Percentiles rank a stretch among this genome's conserved stretches.
These are phyloP conservation scores for cat (Felis catus) DNA, from an alignment of 2,113 vertebrate genomes.

Conservation along the genomic window F.catus_Fca126_mat1.0 CM031416.1:151217001-151217500, in stretches of 20 bases:
- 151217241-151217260: not conserved
- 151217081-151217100: not conserved
- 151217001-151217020: not conserved
- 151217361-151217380: no score
- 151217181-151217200: not conserved
- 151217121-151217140: not conserved
- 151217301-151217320: not conserved
- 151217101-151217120: not conserved
- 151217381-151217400: no score
- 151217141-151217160: rapidly evolving
- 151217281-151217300: not conserved
- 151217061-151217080: rapidly evolving
- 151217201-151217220: not conserved
- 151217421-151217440: no score
- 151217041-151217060: not conserved
- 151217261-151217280: not conserved
- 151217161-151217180: not conserved
- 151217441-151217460: no score
- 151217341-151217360: no score
- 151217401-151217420: no score
- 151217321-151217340: not conserved
- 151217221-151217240: not conserved
- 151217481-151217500: no score
- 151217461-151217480: no score
- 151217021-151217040: not conserved